Base-by-base conservation (phyloP, 2,113 vertebrate species). In the Tupaia chinensis region DNA sequence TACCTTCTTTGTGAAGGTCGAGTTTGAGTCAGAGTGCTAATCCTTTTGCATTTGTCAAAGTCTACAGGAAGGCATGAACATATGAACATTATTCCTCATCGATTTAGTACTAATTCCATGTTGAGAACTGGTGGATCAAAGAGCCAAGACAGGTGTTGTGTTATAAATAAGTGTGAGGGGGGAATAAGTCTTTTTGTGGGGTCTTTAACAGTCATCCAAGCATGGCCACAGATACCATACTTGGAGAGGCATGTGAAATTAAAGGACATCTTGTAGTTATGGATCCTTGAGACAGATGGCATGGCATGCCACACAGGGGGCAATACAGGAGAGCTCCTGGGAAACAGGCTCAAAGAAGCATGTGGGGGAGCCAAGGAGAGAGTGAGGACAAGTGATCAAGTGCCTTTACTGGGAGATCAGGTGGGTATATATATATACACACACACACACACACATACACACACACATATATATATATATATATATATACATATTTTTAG, bases 1-100 rank as follows among this genome's bases (percentile, higher is more conserved):
- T 63, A 83, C 9, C 16, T 86, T 95, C 16, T 34, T 3, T 44
- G 22, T 53, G 65, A 92, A 25, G 22, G 9, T 25, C 27, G 16
- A 20, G 8, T 54, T 83, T 44, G 77, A 92, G 34, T 9, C 34
- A 78, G 25, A 6, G 3, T 80, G 22, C 56, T 66, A 56, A 56
- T 88, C 58, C 72, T 77, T 85, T 88, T 29, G 78, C 53, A 56
- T 77, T 73, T 94, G 69, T 70, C 34, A 79, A 82, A 70, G 56
- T 60, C 56, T 12, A 3, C 68, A 27, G 54, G 73, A 29, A 82
- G 9, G 1, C 20, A 83, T 34, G 17, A 61, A 32, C 32, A 70
- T 29, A 7, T 54, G 70, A 69, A 44, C 17, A 73, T 86, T 23
- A 84, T 81, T 76, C 74, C 61, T 44, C 11, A 25, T 54, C 80